Evolutionary conservation across 1,140 invertebrate genomes (phyloP), one percentile per base, ranked within the genome.

Genomic region (Drosophila equinoxialis): DNA sequence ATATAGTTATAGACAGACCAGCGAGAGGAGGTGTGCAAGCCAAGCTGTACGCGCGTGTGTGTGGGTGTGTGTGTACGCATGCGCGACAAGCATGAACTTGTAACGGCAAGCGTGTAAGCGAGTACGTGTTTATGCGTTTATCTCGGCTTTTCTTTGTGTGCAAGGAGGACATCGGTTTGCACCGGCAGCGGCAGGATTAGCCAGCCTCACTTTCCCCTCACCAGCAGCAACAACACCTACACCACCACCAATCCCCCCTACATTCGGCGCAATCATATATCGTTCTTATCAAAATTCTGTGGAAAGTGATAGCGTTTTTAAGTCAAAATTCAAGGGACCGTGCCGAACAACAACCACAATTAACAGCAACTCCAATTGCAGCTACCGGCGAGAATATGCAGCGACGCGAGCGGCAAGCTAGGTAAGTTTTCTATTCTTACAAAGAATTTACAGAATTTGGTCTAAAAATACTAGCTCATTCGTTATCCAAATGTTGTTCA

Each of bases 381-480:
- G 41, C 37, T 35, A 63, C 33, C 45, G 62, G 41, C 33, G 26
- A 26, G 51, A 59, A 70, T 13, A 83, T 90, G 86, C 86, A 90
- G 71, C 77, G 86, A 76, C 81, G 86, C 45, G 86, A 90, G 67
- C 79, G 86, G 65, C 86, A 90, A 81, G 68, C 86, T 45, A 90
- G 86, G 86, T 90, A 68, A 90, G 86, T 83, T 45, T 42, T 30
- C 30, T 30, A 30, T 5, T 23, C 23, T 3, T 23, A 26, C 3
- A 26, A 26, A 26, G 23, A 3, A 26, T 26, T 26, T 26, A 26
- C 23, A 26, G 23, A 26, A 26, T 2, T 4, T 26, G 3, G 23
- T 26, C 3, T 26, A 26, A 26, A 4, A 26, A 26, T 26, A 23
- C 20, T 23, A 23, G 20, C 20, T 23, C 20, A 23, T 23, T 23